phyloP scores from a whole-genome alignment of 2,113 vertebrate species.

The Dasyornis broadbenti region DNA sequence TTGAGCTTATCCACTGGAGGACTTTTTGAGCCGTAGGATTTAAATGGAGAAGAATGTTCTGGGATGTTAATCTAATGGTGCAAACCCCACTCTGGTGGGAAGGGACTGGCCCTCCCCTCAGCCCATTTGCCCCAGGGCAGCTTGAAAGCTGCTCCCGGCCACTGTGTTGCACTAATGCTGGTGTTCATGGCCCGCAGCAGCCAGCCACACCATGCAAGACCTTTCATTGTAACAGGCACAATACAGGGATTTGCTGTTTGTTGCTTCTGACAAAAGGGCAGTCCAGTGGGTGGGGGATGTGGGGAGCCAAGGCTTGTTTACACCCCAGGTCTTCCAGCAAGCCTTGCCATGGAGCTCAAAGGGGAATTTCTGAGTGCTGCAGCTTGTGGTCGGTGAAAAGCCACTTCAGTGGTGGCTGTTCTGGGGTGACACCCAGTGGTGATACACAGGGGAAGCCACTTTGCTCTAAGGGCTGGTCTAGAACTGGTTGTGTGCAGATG shows the following conservation, averaged over 20 bases:
- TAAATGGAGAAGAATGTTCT: background rate
- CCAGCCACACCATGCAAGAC: background rate
- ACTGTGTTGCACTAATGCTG: background rate
- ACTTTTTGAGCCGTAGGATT: background rate
- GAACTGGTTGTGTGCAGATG: background rate
- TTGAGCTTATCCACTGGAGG: background rate
- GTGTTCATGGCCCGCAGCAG: background rate
- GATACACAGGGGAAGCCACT: background rate
- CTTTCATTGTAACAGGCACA: background rate
- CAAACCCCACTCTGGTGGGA: background rate
- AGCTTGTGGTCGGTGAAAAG: background rate
- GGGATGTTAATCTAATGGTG: background rate
- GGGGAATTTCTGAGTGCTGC: background rate
- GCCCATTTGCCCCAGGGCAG: background rate
- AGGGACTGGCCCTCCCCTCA: background rate
- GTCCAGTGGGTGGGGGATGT: background rate
- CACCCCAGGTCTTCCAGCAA: background rate
- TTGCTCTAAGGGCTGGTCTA: background rate
- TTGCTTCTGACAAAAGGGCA: background rate
- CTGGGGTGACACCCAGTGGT: constrained; percentile 15
- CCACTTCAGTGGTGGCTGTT: background rate
- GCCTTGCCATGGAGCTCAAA: background rate
- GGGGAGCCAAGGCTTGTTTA: background rate
- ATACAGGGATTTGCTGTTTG: constrained; percentile 34
- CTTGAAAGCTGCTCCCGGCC: background rate